A percentile compares a stretch with the other conserved stretches of the same genome.
phyloP scores from a whole-genome alignment of 30 jellyfish, hydroid and myxozoan species.

The Hydra vulgaris region DNA sequence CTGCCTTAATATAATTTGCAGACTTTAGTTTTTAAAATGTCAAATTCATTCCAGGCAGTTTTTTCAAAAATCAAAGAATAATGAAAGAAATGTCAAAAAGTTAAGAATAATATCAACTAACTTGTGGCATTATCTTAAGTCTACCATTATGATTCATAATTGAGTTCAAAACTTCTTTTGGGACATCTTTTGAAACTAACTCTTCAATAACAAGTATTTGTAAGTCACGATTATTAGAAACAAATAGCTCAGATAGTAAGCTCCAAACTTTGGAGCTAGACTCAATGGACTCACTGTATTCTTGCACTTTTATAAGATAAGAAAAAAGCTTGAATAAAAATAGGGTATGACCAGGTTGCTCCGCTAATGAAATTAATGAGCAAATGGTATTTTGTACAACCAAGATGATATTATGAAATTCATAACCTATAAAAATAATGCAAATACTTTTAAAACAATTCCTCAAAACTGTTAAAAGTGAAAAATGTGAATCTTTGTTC shows the following conservation, averaged over 20 bases:
- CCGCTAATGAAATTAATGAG: not conserved
- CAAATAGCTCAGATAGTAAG: not conserved
- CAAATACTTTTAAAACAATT: no score
- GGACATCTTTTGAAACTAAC: not conserved
- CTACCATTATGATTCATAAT: not conserved
- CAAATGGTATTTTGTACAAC: not conserved
- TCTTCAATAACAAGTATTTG: not conserved
- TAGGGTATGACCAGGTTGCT: constrained; percentile 8
- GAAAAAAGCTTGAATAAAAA: constrained; percentile 1
- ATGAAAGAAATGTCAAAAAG: no score
- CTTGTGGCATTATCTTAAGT: not conserved
- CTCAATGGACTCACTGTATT: no score
- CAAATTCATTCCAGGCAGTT: no score
- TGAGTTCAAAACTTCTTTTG: not conserved
- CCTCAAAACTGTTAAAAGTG: no score
- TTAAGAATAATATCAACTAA: not conserved
- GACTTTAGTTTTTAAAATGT: no score
- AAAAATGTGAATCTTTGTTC: no score
- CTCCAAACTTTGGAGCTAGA: not conserved
- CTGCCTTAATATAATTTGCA: no score
- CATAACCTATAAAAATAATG: not conserved
- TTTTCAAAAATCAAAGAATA: no score
- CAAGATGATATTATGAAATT: not conserved
- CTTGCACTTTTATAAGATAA: not conserved
- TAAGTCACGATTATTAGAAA: not conserved